phyloP scores from a whole-genome alignment of 2,113 vertebrate genomes.

The Telmatochromis bifrenatus region DNA sequence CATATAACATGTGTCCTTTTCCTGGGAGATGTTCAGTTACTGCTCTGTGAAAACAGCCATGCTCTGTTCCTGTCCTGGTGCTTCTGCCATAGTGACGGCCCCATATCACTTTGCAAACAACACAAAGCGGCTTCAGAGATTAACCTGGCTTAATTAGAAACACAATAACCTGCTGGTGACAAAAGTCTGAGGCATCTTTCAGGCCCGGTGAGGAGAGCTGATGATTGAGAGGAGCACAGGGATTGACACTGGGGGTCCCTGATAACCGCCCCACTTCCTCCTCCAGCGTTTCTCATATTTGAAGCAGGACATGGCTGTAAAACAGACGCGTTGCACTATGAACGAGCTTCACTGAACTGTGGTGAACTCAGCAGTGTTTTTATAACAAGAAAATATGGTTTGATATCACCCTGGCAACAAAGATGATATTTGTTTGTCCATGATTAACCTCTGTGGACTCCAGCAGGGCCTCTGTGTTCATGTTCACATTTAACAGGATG shows the following conservation, averaged over 20 bases:
- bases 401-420: not conserved
- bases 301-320: not conserved
- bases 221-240: constrained; percentile 34
- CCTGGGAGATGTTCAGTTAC: not conserved
- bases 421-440: not conserved
- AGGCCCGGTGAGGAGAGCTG: constrained; percentile 29
- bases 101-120: constrained; percentile 53
- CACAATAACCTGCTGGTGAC: constrained; percentile 63
- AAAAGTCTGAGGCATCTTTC: constrained; percentile 56
- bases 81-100: not conserved
- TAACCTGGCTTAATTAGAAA: constrained; percentile 65
- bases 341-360: not conserved
- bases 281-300: not conserved
- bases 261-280: not conserved
- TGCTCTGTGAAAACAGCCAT: not conserved
- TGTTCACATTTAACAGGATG: not conserved
- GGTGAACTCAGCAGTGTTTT: not conserved
- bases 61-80: not conserved
- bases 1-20: not conserved
- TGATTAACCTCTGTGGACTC: not conserved
- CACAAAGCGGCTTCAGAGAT: constrained; percentile 45
- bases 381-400: not conserved
- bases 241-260: constrained; percentile 39
- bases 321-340: not conserved
- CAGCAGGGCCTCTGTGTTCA: not conserved